These are phyloP conservation scores for Zaprionus capensis DNA, from an alignment of 1,140 invertebrate species.

Conservation along the genomic window DNA sequence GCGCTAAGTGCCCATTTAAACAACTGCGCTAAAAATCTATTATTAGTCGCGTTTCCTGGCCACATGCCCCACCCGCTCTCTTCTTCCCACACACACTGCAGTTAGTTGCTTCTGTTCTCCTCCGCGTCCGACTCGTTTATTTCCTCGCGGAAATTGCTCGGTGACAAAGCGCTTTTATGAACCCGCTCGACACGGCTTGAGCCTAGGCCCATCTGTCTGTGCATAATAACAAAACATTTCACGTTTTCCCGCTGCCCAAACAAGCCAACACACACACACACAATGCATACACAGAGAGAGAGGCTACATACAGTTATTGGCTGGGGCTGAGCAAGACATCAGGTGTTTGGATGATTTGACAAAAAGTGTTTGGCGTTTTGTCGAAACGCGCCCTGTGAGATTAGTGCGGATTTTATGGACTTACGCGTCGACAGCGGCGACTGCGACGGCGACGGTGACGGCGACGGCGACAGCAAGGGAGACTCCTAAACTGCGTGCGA, in stretches of 20 bases:
- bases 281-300: conserved; percentile 3
- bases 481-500: conserved; percentile 68
- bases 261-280: neutral
- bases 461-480: neutral
- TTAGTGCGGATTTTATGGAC: conserved; percentile 82
- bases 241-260: neutral
- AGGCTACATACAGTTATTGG: conserved; percentile 29
- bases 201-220: conserved; percentile 49
- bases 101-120: neutral
- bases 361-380: conserved; percentile 80
- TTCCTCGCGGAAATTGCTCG: conserved; percentile 71
- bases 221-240: conserved; percentile 55
- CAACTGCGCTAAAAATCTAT: conserved; percentile 76
- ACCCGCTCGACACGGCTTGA: conserved; percentile 55
- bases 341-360: conserved; percentile 80
- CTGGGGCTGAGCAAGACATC: conserved; percentile 71
- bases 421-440: conserved; percentile 57
- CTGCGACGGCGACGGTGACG: neutral
- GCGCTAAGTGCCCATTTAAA: conserved; percentile 57
- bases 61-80: neutral
- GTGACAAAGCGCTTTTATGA: conserved; percentile 79
- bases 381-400: conserved; percentile 71
- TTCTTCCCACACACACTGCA: neutral
- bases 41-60: conserved; percentile 49
- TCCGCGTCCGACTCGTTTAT: conserved; percentile 56